Conservation (phyloP, 2,888 invertebrate species). For the Andrena bucephala region DNA sequence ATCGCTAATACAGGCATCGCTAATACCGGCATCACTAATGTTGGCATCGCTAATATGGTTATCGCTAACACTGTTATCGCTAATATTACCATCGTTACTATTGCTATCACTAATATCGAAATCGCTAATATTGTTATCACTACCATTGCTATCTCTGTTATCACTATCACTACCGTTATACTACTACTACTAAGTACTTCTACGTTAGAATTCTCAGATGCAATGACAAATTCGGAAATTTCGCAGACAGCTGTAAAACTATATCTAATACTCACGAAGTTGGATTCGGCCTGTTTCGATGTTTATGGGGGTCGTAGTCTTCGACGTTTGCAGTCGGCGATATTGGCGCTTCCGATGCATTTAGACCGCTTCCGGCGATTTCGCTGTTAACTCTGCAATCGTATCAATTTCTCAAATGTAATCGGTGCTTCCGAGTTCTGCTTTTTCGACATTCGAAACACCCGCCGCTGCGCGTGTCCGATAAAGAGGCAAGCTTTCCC, state of each 20-base stretch:
- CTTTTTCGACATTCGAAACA: constrained; percentile 9
- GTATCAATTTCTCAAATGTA: constrained; percentile 53
- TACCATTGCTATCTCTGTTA: too few species aligned
- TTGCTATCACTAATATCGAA: too few species aligned
- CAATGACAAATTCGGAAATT: neutral
- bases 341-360: constrained; percentile 56
- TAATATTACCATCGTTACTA: too few species aligned
- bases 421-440: constrained; percentile 13
- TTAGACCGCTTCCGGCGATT: constrained; percentile 53
- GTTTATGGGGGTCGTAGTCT: constrained; percentile 89
- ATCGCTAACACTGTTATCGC: too few species aligned
- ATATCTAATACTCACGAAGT: constrained; percentile 88
- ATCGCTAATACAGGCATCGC: too few species aligned
- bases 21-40: too few species aligned
- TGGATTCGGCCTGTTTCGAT: constrained; percentile 89
- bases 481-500: neutral
- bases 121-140: too few species aligned
- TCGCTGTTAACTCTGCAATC: constrained; percentile 66
- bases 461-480: neutral
- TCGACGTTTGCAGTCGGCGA: constrained; percentile 68
- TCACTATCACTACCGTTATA: too few species aligned
- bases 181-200: too few species aligned
- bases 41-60: too few species aligned
- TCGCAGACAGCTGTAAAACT: too few species aligned
- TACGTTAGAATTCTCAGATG: too few species aligned